These are phyloP conservation scores for Barnardius zonarius DNA, from an alignment of 2,113 vertebrate species.

Conservation along the genomic window DNA sequence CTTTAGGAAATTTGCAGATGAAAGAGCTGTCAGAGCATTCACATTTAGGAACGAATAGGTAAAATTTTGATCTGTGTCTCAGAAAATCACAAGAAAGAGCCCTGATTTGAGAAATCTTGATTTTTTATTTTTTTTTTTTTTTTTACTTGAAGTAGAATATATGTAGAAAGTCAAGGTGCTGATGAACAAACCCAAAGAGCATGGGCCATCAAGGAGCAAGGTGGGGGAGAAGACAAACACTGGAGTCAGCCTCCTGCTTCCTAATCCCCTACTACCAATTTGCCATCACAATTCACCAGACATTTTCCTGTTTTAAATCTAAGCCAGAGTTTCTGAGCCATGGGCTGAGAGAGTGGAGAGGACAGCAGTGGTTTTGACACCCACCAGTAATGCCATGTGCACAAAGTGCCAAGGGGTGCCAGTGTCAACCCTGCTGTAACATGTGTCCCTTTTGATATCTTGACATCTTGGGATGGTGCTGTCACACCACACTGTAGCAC, in stretches of 20 bases:
- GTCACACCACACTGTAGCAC: fast-evolving
- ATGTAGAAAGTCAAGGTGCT: not conserved
- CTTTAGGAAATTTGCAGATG: not conserved
- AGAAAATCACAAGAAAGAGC: not conserved
- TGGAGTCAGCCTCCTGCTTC: not conserved
- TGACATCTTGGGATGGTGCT: fast-evolving
- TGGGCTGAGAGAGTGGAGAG: not conserved
- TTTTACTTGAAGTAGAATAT: not conserved
- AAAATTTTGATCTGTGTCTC: not conserved
- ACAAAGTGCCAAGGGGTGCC: not conserved
- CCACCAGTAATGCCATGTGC: not conserved
- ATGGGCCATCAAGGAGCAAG: not conserved
- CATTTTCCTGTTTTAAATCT: not conserved
- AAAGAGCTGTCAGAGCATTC: not conserved
- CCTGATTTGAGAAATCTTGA: not conserved
- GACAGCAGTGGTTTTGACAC: not conserved
- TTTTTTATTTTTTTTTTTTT: not conserved
- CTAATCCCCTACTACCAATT: fast-evolving
- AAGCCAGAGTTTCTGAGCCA: not conserved
- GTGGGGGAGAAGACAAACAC: not conserved
- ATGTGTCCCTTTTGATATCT: not conserved
- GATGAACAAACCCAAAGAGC: not conserved
- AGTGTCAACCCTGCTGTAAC: fast-evolving
- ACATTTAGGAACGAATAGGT: not conserved
- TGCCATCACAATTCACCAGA: not conserved